Evolutionary conservation across 2,888 invertebrate genomes (phyloP), one percentile per base, ranked within the genome.

Genomic region (Oscheius sp.): DNA sequence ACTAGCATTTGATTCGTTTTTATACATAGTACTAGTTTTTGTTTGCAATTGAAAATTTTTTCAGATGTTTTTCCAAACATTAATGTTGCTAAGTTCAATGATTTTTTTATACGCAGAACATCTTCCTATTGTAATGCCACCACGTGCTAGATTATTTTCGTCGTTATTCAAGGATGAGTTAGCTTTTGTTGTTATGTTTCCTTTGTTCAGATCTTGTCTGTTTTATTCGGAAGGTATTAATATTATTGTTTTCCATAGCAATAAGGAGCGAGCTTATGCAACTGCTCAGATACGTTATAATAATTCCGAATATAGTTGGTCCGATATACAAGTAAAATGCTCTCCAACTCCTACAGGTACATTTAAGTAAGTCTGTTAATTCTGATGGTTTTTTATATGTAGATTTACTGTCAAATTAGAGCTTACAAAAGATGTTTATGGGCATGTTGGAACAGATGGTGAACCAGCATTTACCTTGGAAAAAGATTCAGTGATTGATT

Each of bases 171-270:
- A n/a, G n/a, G n/a, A n/a, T n/a, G n/a, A n/a, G n/a, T n/a, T n/a
- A n/a, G n/a, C n/a, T n/a, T n/a, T n/a, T n/a, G n/a, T n/a, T n/a
- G n/a, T n/a, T n/a, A n/a, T n/a, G n/a, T n/a, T n/a, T n/a, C n/a
- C 45, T 9, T 59, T 8, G 8, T 65, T 50, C 4, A 64, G 47
- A 33, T 50, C 67, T 8, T 80, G 80, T 45, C 70, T 80, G n/a
- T 63, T 80, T 64, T 80, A 80, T 54, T 47, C 77, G 1, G 80
- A 80, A 45, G 80, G 80, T 20, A 22, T 80, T 20, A 70, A 68
- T 14, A 49, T 80, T 17, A 64, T 78, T 28, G 70, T 70, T 24
- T 47, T 24, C 47, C n/a, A n/a, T n/a, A n/a, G n/a, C n/a, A 47
- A 45, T 14, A 67, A 51, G 24, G 59, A 65, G 14, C 20, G 38